These are phyloP conservation scores for Lamellibrachia satsuma DNA, from an alignment of 2,888 invertebrate genomes.

Conservation along the genomic window DNA sequence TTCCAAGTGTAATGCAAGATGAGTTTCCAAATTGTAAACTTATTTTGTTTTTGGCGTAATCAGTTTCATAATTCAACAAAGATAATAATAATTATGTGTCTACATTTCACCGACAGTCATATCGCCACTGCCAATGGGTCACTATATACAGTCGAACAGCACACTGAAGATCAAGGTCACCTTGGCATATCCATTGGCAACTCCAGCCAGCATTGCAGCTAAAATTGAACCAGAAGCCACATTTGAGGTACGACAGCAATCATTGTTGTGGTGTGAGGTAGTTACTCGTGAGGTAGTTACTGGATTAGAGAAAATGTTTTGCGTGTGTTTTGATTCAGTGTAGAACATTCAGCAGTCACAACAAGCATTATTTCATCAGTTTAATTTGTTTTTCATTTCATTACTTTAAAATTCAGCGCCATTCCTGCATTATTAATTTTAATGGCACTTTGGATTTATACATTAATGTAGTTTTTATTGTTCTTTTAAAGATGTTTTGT, in stretches of 20 bases:
- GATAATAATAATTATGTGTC: background rate
- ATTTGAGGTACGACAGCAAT: constrained; percentile 45
- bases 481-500: too few relatives aligned
- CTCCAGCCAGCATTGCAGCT: constrained; percentile 50
- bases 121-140: constrained; percentile 53
- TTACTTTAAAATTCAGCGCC: background rate
- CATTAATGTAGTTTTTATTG: background rate
- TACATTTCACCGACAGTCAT: background rate
- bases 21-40: too few relatives aligned
- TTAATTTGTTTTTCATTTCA: too few relatives aligned
- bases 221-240: constrained; percentile 50
- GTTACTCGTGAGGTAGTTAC: background rate
- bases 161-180: constrained; percentile 61
- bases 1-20: background rate
- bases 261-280: too few relatives aligned
- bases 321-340: background rate
- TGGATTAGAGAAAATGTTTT: background rate
- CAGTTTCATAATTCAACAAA: background rate
- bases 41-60: too few relatives aligned
- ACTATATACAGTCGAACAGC: constrained; percentile 56
- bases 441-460: background rate
- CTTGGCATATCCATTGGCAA: constrained; percentile 56
- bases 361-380: too few relatives aligned
- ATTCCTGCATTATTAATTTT: background rate
- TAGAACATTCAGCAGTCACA: too few relatives aligned